Percentiles rank a stretch among this genome's conserved stretches.
Evolutionary conservation across 2,888 invertebrate species (phyloP).

Genomic region (Gastracanthus pulcherrimus): DNA sequence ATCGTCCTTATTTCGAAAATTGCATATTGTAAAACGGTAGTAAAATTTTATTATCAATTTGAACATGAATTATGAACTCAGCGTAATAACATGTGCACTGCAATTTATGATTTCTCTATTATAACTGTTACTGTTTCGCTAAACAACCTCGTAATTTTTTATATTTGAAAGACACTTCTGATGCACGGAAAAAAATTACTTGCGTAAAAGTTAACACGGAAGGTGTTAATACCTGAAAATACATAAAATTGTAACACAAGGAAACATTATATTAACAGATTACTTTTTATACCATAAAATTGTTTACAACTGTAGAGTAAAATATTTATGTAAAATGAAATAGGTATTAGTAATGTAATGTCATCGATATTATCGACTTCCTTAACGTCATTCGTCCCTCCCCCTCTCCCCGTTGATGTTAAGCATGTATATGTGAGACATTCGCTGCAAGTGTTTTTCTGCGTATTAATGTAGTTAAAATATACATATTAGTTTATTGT

Average conservation of each 20-base stretch:
- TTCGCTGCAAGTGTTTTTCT: too few relatives aligned
- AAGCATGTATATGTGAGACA: too few relatives aligned
- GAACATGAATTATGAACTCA: not conserved
- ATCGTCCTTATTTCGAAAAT: not conserved
- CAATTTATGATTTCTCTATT: conserved; percentile 17
- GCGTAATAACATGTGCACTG: not conserved
- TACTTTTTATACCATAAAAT: too few relatives aligned
- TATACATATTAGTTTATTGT: too few relatives aligned
- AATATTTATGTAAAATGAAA: too few relatives aligned
- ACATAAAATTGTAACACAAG: conserved; percentile 1
- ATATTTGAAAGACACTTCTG: not conserved
- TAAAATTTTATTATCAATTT: conserved; percentile 9
- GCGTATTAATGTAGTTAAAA: too few relatives aligned
- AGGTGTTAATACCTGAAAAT: conserved; percentile 12
- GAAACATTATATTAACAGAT: too few relatives aligned
- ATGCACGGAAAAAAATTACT: not conserved
- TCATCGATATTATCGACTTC: too few relatives aligned
- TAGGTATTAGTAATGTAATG: too few relatives aligned
- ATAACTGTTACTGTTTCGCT: not conserved
- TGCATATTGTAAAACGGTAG: not conserved
- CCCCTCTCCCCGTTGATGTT: too few relatives aligned
- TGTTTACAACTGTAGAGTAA: too few relatives aligned
- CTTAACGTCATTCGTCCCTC: too few relatives aligned
- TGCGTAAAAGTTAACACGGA: conserved; percentile 2
- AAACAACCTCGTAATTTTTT: conserved; percentile 32